phyloP scores from a whole-genome alignment of 2,113 vertebrate species.

The Rhegmatorhina hoffmannsi region DNA sequence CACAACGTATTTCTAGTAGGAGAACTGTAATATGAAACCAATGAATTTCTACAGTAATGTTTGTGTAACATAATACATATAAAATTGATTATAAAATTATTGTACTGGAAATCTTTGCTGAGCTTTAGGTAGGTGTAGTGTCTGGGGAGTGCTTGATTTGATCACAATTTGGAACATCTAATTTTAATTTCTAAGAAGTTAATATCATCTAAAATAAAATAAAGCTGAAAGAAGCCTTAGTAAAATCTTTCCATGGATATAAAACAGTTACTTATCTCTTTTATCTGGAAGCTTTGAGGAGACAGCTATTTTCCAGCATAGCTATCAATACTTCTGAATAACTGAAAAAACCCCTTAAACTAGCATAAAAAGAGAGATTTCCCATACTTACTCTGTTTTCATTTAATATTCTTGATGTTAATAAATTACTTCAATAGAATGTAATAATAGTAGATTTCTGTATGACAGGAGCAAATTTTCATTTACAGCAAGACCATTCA shows the following conservation, averaged over 20 bases:
- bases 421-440: conserved; percentile 69
- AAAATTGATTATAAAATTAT: background rate
- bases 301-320: background rate
- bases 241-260: background rate
- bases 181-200: background rate
- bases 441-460: conserved; percentile 67
- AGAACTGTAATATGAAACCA: background rate
- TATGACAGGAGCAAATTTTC: conserved; percentile 73
- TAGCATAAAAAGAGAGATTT: background rate
- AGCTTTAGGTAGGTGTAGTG: background rate
- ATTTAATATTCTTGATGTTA: conserved; percentile 69
- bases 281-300: background rate
- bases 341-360: conserved; percentile 25
- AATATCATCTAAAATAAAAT: background rate
- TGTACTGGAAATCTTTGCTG: background rate
- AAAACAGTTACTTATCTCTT: background rate
- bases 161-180: background rate
- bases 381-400: conserved; percentile 35
- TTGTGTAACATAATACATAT: background rate
- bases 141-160: background rate
- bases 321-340: conserved; percentile 20
- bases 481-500: conserved; percentile 68
- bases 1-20: background rate
- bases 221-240: background rate
- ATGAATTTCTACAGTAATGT: background rate